phyloP scores from a whole-genome alignment of 2,888 invertebrate species.

The Augochlorella aurata region DNA sequence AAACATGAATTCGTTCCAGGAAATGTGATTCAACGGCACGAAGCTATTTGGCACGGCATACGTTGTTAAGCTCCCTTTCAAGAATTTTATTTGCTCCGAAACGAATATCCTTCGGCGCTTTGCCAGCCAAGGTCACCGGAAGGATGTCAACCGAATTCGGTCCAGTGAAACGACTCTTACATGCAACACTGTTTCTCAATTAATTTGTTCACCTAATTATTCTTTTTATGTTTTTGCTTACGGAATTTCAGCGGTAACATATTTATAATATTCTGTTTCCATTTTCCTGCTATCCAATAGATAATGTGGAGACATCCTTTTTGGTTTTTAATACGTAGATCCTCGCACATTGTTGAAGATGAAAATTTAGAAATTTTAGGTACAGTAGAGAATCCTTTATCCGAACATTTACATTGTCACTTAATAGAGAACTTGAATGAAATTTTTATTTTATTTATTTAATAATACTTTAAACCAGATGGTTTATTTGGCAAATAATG shows the following conservation, averaged over 20 bases:
- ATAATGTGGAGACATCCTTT: background rate
- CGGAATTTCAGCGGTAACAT: background rate
- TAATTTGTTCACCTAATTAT: background rate
- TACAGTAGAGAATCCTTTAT: too few relatives aligned
- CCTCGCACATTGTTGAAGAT: too few relatives aligned
- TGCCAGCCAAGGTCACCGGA: background rate
- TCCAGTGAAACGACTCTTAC: background rate
- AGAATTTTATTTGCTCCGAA: background rate
- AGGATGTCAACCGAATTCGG: conserved; percentile 23
- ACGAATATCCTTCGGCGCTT: conserved; percentile 4
- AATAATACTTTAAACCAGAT: too few relatives aligned
- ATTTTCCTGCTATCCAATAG: background rate
- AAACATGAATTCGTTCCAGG: background rate
- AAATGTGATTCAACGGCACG: background rate
- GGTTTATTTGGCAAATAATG: too few relatives aligned
- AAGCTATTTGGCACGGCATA: background rate
- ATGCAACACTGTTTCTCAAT: background rate
- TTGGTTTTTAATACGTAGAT: too few relatives aligned
- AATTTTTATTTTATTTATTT: too few relatives aligned
- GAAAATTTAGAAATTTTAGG: too few relatives aligned
- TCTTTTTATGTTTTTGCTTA: background rate
- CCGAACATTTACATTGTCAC: too few relatives aligned
- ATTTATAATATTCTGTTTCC: background rate
- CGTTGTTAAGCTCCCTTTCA: background rate
- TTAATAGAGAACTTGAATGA: too few relatives aligned